Conservation (phyloP, 2,888 invertebrate species). For the Idaea dimidiata region DNA sequence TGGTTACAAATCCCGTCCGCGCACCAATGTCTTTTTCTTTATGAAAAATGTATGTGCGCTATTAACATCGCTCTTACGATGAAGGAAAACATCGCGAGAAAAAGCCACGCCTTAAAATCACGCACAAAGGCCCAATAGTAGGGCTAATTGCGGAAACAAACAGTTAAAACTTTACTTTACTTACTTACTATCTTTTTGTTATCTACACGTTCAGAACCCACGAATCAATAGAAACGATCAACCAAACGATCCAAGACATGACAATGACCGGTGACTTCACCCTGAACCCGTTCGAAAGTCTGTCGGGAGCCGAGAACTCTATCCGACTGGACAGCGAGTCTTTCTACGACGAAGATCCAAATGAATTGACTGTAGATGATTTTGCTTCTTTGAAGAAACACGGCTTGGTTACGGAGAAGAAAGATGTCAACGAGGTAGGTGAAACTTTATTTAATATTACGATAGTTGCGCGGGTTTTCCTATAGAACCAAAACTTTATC, state of each 20-base stretch:
- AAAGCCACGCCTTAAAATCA: too few species aligned
- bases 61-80: too few species aligned
- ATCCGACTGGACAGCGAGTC: constrained; percentile 70
- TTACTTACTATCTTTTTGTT: background rate
- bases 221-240: constrained; percentile 73
- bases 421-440: constrained; percentile 64
- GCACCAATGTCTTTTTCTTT: too few species aligned
- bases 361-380: constrained; percentile 70
- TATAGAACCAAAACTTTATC: too few species aligned
- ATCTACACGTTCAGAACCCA: constrained; percentile 45
- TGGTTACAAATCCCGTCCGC: too few species aligned
- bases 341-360: constrained; percentile 60
- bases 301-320: constrained; percentile 59
- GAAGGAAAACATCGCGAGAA: too few species aligned
- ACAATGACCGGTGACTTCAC: constrained; percentile 69
- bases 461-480: too few species aligned
- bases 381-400: constrained; percentile 73
- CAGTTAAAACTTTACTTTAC: constrained; percentile 1
- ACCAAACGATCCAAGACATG: constrained; percentile 78
- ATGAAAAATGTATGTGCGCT: too few species aligned
- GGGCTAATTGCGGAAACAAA: too few species aligned
- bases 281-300: constrained; percentile 69
- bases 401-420: constrained; percentile 63
- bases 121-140: too few species aligned
- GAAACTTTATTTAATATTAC: background rate